Conservation (phyloP, 2,797 vertebrate species). For the Enteromius treurensis region DNA sequence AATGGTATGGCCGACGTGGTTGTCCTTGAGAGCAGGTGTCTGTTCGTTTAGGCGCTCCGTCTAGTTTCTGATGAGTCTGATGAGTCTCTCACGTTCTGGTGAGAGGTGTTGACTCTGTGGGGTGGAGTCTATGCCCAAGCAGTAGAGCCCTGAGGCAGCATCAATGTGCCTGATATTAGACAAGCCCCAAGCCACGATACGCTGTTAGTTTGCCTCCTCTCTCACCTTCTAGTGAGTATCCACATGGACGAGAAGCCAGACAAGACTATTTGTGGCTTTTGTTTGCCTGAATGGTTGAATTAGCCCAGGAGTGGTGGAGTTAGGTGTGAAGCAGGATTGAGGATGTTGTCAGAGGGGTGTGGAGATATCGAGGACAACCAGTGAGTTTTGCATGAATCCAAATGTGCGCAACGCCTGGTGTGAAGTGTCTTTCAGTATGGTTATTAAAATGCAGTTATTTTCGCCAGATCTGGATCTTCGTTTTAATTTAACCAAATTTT, state of each 20-base stretch:
- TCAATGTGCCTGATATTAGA: slow-evolving; percentile 95
- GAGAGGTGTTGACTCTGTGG: slow-evolving; percentile 80
- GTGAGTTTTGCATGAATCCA: slow-evolving; percentile 55
- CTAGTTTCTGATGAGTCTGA: slow-evolving; percentile 69
- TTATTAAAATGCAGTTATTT: slow-evolving; percentile 19
- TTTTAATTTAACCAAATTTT: neutral
- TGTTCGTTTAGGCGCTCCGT: slow-evolving; percentile 46
- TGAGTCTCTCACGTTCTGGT: slow-evolving; percentile 63
- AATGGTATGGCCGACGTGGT: neutral
- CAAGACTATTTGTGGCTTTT: slow-evolving; percentile 13
- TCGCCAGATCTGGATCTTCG: neutral
- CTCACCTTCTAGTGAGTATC: slow-evolving; percentile 3
- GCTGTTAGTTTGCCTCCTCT: slow-evolving; percentile 69
- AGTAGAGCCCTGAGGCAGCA: slow-evolving; percentile 94
- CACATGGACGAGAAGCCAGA: slow-evolving; percentile 20
- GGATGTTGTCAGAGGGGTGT: slow-evolving; percentile 47
- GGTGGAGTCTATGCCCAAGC: slow-evolving; percentile 92
- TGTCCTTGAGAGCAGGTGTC: slow-evolving; percentile 11
- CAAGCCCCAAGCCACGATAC: slow-evolving; percentile 93
- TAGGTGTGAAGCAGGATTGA: slow-evolving; percentile 45
- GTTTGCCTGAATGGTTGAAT: slow-evolving; percentile 32
- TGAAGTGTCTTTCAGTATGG: neutral
- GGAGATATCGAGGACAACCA: slow-evolving; percentile 3
- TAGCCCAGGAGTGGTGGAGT: slow-evolving; percentile 30
- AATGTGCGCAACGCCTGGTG: slow-evolving; percentile 39